A percentile compares a stretch with the other conserved stretches of the same genome.
These are phyloP conservation scores for Hiodon tergisus DNA, from an alignment of 2,113 vertebrate species.

Conservation along the genomic window DNA sequence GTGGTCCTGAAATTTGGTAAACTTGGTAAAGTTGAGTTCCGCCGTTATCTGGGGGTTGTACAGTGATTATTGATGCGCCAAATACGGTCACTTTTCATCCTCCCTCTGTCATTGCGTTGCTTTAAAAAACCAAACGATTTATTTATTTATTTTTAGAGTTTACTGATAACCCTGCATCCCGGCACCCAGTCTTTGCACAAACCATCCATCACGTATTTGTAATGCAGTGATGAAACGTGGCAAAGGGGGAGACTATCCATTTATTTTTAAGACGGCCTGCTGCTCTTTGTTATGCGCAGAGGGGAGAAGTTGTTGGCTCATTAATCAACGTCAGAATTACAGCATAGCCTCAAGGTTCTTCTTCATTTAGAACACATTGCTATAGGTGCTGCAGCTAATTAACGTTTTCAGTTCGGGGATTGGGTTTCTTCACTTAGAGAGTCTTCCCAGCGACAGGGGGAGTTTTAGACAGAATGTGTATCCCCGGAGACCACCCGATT, in stretches of 20 bases:
- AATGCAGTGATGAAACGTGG: neutral
- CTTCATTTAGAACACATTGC: conserved; percentile 10
- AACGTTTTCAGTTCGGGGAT: neutral
- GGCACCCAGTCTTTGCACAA: too few species aligned
- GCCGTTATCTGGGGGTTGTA: neutral
- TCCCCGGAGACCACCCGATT: too few species aligned
- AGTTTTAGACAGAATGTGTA: too few species aligned
- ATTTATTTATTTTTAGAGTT: neutral
- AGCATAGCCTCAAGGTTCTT: conserved; percentile 26
- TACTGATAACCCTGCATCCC: too few species aligned
- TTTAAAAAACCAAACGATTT: neutral
- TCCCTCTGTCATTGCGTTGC: neutral
- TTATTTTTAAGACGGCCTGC: conserved; percentile 2
- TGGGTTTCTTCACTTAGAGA: neutral
- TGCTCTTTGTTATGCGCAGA: conserved; percentile 27
- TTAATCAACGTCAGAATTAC: conserved; percentile 41
- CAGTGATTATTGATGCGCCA: neutral
- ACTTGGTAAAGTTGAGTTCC: too few species aligned
- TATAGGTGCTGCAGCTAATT: conserved; percentile 22
- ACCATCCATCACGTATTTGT: neutral
- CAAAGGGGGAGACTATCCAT: neutral
- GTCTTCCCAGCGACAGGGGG: neutral
- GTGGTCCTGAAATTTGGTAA: neutral
- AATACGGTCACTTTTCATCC: neutral
- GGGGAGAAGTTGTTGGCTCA: conserved; percentile 33